A percentile compares a stretch with the other conserved stretches of the same genome.
phyloP scores from a whole-genome alignment of 2,113 vertebrate species.

The Scartelaos histophorus region DNA sequence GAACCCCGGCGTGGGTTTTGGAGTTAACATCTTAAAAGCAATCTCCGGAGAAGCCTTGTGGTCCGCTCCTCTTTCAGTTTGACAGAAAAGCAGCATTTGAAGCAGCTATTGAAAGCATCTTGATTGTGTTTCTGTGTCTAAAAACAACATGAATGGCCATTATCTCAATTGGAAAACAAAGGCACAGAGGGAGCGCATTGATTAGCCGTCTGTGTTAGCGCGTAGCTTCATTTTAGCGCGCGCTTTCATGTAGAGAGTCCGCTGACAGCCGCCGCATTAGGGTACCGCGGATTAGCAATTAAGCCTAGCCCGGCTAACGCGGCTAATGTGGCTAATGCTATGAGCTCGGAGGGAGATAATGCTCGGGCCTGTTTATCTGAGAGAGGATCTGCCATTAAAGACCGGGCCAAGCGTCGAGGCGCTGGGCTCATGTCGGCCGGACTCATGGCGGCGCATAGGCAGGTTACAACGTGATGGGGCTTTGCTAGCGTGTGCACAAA shows the following conservation, averaged over 20 bases:
- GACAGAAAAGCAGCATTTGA: not conserved
- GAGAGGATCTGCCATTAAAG: constrained; percentile 38
- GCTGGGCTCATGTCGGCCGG: constrained; percentile 43
- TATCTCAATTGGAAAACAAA: constrained; percentile 12
- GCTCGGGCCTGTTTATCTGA: constrained; percentile 46
- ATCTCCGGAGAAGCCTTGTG: not conserved
- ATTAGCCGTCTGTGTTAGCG: constrained; percentile 21
- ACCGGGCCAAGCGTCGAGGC: constrained; percentile 38
- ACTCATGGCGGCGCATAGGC: not conserved
- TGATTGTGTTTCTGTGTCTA: not conserved
- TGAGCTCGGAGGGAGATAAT: constrained; percentile 54
- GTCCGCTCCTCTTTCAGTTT: not conserved
- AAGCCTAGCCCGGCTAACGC: constrained; percentile 37
- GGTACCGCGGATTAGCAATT: constrained; percentile 59
- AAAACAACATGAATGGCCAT: not conserved
- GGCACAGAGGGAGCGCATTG: not conserved
- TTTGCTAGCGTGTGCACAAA: not conserved
- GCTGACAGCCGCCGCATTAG: constrained; percentile 34
- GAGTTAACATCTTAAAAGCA: not conserved
- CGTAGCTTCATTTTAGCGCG: not conserved
- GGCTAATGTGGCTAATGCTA: constrained; percentile 29
- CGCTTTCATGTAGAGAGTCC: not conserved
- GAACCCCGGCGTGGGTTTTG: not conserved
- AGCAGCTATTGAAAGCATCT: not conserved
- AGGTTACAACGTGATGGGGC: not conserved